Conservation (phyloP, 2,113 vertebrate genomes). For the Cettia cetti region DNA sequence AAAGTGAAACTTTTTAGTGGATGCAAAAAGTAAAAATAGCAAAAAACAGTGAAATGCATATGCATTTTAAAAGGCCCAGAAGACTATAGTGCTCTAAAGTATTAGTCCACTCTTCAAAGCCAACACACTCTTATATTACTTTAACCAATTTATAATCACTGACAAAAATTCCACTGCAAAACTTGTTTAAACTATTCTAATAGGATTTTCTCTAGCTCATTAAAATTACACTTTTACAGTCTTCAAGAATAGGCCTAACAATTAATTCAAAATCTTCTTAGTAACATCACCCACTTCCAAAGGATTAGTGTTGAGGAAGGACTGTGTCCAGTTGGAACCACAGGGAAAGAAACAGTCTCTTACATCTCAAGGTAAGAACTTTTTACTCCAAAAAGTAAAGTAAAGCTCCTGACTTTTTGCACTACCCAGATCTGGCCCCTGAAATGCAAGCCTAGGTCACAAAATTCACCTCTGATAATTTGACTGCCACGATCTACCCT, state of each 20-base stretch:
- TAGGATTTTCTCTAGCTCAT: slow-evolving; percentile 51
- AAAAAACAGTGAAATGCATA: background rate
- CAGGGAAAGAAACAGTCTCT: background rate
- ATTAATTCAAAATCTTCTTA: slow-evolving; percentile 49
- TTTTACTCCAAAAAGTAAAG: background rate
- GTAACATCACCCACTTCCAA: background rate
- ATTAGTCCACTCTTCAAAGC: background rate
- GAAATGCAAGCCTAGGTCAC: background rate
- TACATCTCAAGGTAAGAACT: background rate
- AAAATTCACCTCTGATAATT: background rate
- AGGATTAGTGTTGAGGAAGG: background rate
- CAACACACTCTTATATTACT: background rate
- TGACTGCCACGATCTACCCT: background rate
- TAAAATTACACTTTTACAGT: slow-evolving; percentile 43
- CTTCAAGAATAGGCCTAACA: slow-evolving; percentile 5
- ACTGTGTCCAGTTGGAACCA: background rate
- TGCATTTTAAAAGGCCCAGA: background rate
- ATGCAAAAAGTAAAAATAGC: background rate
- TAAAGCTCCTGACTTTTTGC: background rate
- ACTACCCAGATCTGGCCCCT: background rate
- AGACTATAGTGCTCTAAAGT: background rate
- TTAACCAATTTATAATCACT: background rate
- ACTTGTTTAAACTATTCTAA: slow-evolving; percentile 40
- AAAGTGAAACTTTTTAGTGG: background rate
- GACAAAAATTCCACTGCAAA: slow-evolving; percentile 20